A percentile compares a stretch with the other conserved stretches of the same genome.
These are phyloP conservation scores for Campopleginae sp. DNA, from an alignment of 2,888 invertebrate genomes.

Conservation along the genomic window DNA sequence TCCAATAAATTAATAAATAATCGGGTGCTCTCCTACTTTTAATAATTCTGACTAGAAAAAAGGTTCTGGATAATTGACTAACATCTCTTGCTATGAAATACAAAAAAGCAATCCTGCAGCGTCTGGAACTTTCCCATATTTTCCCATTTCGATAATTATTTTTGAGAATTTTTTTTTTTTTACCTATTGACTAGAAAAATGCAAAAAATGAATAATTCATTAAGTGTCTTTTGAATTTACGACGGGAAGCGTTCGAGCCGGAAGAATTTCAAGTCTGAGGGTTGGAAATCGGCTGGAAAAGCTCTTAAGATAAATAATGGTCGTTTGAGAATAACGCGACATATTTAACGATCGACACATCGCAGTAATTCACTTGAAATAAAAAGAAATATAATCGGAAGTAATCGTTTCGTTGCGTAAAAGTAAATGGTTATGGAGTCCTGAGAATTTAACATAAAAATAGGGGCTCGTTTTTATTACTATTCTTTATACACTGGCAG, in stretches of 20 bases:
- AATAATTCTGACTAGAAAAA: too few relatives aligned
- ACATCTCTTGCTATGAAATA: too few relatives aligned
- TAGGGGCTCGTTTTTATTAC: not conserved
- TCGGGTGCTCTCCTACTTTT: too few relatives aligned
- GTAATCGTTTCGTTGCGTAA: not conserved
- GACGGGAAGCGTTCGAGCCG: not conserved
- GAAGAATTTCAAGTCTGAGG: not conserved
- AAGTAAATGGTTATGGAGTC: not conserved
- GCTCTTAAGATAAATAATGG: not conserved
- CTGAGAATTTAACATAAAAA: not conserved
- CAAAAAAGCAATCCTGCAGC: too few relatives aligned
- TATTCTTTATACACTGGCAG: not conserved
- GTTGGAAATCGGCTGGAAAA: not conserved
- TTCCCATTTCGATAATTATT: too few relatives aligned
- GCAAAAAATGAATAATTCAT: not conserved
- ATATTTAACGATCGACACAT: not conserved
- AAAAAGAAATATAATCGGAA: not conserved
- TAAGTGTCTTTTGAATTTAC: not conserved
- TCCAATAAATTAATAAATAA: too few relatives aligned
- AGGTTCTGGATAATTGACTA: too few relatives aligned
- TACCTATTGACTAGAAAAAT: too few relatives aligned
- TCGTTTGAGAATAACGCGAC: not conserved
- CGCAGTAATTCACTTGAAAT: not conserved
- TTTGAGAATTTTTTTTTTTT: too few relatives aligned
- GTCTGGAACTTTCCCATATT: too few relatives aligned